Percentiles rank a stretch among this genome's conserved stretches.
Conservation (phyloP, 2,888 invertebrate genomes). For the Diarsia brunnea region DNA sequence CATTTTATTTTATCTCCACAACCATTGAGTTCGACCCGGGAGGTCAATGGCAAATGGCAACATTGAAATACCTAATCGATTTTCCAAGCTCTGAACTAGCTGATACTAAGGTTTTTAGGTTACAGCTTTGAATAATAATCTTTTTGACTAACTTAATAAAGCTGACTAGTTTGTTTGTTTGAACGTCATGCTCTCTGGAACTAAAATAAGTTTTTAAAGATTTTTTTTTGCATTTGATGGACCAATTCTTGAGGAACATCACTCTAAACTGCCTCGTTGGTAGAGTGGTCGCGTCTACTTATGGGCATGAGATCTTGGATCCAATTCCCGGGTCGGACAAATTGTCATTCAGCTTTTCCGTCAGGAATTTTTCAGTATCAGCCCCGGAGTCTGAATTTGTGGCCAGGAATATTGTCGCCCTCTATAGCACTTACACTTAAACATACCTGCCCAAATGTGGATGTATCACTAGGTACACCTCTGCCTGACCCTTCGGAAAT, state of each 20-base stretch:
- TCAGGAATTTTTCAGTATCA: too few relatives aligned
- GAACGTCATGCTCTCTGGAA: neutral
- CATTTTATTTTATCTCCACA: slow-evolving; percentile 60
- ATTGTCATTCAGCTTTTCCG: too few relatives aligned
- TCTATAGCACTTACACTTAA: too few relatives aligned
- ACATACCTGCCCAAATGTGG: too few relatives aligned
- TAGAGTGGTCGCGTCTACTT: too few relatives aligned
- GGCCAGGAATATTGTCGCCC: too few relatives aligned
- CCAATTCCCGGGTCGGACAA: too few relatives aligned
- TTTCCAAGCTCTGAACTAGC: slow-evolving; percentile 39
- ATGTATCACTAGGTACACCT: too few relatives aligned
- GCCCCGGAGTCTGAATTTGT: too few relatives aligned
- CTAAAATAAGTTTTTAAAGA: neutral
- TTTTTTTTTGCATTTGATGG: neutral
- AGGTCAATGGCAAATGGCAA: slow-evolving; percentile 68
- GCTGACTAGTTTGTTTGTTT: neutral
- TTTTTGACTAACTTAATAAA: neutral
- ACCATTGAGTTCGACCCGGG: slow-evolving; percentile 55
- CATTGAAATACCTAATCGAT: slow-evolving; percentile 62
- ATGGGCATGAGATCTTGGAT: too few relatives aligned
- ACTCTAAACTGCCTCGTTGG: neutral
- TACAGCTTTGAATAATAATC: slow-evolving; percentile 32
- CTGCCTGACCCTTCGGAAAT: too few relatives aligned
- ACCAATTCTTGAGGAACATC: neutral
- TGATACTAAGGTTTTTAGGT: slow-evolving; percentile 37